Evolutionary conservation across 2,888 invertebrate genomes (phyloP), one percentile per base, ranked within the genome.

Genomic region (Xestobium rufovillosum): DNA sequence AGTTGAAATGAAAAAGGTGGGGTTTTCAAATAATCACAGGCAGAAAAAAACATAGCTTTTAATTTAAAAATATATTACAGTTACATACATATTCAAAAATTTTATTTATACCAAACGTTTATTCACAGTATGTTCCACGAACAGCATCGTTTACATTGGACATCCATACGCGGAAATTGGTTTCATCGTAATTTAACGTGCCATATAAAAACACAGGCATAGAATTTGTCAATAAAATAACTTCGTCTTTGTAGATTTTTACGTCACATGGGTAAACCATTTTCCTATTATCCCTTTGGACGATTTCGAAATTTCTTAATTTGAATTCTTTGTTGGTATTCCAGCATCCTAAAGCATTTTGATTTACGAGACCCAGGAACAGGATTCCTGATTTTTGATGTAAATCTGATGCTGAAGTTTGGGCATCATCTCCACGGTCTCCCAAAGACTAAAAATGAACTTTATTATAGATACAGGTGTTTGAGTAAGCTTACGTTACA

Each of bases 341-440:
- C 86, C 86, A 87, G 53, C 87, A 88, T 0, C 80, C 79, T 0
- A 88, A 60, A 0, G 80, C 80, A 51, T 83, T 79, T 11, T 73
- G 69, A 23, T 78, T 81, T 1, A 86, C 74, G 45, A 83, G 75
- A 0, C 77, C 77, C 53, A 78, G 78, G 63, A 86, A 83, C 26
- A 85, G 61, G 1, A 79, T 73, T 0, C 74, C 74, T 0, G 75
- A 71, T 0, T 62, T 52, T 2, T 66, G 57, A 55, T 87, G 81
- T 36, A 78, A 67, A 28, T 71, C 75, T 36, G 83, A 80, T 55
- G 81, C 77, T 0, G 84, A 80, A 0, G 79, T 75, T 55, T 87
- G 87, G 1, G 72, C 72, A 31, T 66, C 59, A 0, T 63, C 57
- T 0, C 86, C 87, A 4, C 83, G 73, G 26, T 74, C 70, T 1